Conservation (phyloP, 2,113 vertebrate species). For the Prinia subflava region DNA sequence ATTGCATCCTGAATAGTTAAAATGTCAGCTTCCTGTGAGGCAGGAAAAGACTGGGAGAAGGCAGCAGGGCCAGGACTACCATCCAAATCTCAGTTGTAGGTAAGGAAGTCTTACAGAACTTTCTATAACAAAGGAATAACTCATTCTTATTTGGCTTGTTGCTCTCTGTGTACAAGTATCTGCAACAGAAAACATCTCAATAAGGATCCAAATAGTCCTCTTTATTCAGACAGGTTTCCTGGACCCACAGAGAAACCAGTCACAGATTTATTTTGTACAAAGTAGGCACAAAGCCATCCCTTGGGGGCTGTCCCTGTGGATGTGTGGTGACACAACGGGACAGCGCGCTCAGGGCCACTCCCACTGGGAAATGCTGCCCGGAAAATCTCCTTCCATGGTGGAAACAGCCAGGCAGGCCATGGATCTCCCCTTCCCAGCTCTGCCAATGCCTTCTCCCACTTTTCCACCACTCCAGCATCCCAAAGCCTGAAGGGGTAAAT, state of each 20-base stretch:
- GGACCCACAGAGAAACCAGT: neutral
- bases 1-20: neutral
- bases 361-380: neutral
- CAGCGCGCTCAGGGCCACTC: accelerated
- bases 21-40: neutral
- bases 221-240: neutral
- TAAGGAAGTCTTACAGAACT: neutral
- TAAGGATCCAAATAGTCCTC: neutral
- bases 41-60: neutral
- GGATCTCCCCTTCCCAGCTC: neutral
- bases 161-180: neutral
- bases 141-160: neutral
- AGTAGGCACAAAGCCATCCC: neutral
- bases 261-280: accelerated
- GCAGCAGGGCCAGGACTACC: neutral
- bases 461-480: accelerated
- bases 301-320: neutral
- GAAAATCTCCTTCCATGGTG: neutral
- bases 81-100: neutral
- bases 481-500: neutral
- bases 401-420: neutral
- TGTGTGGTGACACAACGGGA: accelerated
- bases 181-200: accelerated
- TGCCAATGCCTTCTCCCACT: neutral
- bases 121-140: neutral